Evolutionary conservation across 2,888 invertebrate genomes (phyloP).

Genomic region (Camponotus fellah): DNA sequence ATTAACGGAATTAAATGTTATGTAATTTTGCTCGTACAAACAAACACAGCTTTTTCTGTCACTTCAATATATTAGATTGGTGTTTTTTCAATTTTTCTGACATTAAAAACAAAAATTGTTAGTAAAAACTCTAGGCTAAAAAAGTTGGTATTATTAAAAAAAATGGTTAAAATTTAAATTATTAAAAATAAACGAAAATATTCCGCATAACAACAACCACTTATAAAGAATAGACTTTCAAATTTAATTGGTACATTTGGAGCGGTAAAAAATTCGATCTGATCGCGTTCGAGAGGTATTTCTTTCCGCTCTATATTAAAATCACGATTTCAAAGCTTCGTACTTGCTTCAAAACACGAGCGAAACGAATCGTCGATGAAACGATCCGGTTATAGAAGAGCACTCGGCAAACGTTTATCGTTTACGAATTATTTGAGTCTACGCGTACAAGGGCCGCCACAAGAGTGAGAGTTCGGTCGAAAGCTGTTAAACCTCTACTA

Average conservation of each 20-base stretch:
- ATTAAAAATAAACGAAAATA: not conserved
- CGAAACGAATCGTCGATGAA: conserved; percentile 24
- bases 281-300: not conserved
- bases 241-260: not conserved
- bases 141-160: not conserved
- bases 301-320: conserved; percentile 14
- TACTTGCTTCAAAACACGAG: not conserved
- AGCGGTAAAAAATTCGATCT: not conserved
- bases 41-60: not conserved
- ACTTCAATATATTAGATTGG: too few species aligned
- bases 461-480: conserved; percentile 35
- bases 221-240: not conserved
- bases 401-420: conserved; percentile 18
- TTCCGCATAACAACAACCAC: not conserved
- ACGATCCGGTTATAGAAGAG: not conserved
- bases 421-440: conserved; percentile 44
- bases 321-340: conserved; percentile 18
- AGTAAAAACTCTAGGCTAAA: not conserved
- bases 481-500: conserved; percentile 36
- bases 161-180: not conserved
- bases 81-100: too few species aligned
- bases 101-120: not conserved
- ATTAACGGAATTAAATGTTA: conserved; percentile 20
- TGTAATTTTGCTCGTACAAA: not conserved
- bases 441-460: conserved; percentile 27